Conservation (phyloP, 2,888 invertebrate species). For the Lepidocyrtinus sp. region DNA sequence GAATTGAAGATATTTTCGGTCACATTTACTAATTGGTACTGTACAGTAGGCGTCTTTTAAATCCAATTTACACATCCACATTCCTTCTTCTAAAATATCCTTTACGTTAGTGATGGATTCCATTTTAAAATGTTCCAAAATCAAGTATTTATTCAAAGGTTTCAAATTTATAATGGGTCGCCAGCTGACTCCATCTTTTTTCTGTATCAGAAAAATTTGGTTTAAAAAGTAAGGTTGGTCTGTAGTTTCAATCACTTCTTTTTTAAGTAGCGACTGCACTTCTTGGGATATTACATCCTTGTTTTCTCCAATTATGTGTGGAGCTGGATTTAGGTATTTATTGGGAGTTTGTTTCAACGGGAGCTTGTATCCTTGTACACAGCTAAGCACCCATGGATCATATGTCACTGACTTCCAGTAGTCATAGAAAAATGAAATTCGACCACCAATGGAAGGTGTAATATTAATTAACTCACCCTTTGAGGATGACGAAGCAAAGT, state of each 20-base stretch:
- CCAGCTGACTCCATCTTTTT: conserved; percentile 5
- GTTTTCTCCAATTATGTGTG: not conserved
- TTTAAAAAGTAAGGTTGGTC: not conserved
- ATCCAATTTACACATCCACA: not conserved
- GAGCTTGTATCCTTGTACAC: conserved; percentile 1
- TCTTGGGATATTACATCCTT: not conserved
- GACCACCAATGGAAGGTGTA: too few species aligned
- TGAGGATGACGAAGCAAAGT: too few species aligned
- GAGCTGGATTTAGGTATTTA: not conserved
- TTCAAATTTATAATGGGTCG: conserved; percentile 18
- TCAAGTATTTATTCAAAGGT: not conserved
- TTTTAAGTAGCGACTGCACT: not conserved
- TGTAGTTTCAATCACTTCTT: conserved; percentile 6
- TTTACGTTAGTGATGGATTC: not conserved
- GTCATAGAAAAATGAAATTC: not conserved
- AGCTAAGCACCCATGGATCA: conserved; percentile 4
- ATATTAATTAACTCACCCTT: too few species aligned
- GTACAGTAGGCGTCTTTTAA: conserved; percentile 3
- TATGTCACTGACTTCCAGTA: not conserved
- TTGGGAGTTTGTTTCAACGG: not conserved
- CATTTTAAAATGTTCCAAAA: conserved; percentile 6
- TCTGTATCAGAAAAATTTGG: conserved; percentile 21
- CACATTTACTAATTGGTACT: not conserved
- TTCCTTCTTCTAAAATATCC: not conserved
- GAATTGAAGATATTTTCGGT: not conserved